Evolutionary conservation across 2,888 invertebrate genomes (phyloP).

Genomic region (Julus scandinavius): DNA sequence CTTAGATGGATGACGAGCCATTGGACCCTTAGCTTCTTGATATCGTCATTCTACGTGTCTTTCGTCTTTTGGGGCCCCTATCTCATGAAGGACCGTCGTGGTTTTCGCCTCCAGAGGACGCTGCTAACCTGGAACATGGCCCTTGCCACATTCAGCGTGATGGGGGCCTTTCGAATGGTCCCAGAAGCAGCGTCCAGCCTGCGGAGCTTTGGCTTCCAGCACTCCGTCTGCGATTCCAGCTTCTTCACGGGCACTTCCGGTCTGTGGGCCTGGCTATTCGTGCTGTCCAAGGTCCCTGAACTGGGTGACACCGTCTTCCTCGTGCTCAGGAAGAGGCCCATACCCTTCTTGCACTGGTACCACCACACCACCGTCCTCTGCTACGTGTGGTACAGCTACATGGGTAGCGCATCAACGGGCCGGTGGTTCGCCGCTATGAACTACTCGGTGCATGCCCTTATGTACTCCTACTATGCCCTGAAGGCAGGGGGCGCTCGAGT

Average conservation of each 20-base stretch:
- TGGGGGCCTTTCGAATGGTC: not conserved
- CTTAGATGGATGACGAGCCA: conserved; percentile 95
- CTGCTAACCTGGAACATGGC: not conserved
- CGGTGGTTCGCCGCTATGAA: not conserved
- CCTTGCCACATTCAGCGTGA: not conserved
- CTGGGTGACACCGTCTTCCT: conserved; percentile 19
- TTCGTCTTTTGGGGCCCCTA: conserved; percentile 86
- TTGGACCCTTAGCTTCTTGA: conserved; percentile 92
- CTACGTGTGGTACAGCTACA: not conserved
- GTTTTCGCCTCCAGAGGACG: not conserved
- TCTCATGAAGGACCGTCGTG: not conserved
- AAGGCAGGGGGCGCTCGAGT: not conserved
- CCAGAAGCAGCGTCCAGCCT: not conserved
- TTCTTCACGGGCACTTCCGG: not conserved
- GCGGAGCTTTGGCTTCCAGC: not conserved
- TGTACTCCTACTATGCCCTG: not conserved
- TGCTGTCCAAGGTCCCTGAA: not conserved
- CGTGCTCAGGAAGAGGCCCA: not conserved
- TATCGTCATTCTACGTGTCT: conserved; percentile 89
- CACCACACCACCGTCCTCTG: not conserved
- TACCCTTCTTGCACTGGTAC: conserved; percentile 43
- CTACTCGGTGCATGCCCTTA: not conserved
- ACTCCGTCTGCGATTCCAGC: not conserved
- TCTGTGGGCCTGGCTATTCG: not conserved
- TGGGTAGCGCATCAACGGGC: not conserved